Evolutionary conservation across 2,888 invertebrate species (phyloP).

Genomic region (Mythimna ferrago): DNA sequence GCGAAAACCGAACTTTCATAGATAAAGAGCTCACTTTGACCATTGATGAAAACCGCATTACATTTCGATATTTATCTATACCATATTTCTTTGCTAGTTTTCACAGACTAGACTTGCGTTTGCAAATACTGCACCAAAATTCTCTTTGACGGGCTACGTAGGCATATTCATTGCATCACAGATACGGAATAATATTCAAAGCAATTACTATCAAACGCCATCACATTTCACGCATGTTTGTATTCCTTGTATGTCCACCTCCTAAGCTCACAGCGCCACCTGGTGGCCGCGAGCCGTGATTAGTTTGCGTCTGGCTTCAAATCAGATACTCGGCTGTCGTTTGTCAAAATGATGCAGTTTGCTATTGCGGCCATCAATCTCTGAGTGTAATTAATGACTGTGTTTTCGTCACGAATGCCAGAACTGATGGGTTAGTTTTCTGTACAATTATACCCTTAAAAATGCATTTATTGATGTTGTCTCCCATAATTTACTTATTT

Average conservation of each 20-base stretch:
- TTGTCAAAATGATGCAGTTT: slow-evolving; percentile 51
- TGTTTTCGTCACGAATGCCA: slow-evolving; percentile 11
- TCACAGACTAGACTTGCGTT: background rate
- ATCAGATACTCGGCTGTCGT: slow-evolving; percentile 52
- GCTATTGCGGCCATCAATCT: slow-evolving; percentile 22
- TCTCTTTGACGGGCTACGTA: background rate
- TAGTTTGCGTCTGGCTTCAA: slow-evolving; percentile 53
- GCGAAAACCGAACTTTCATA: no score
- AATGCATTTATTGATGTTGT: background rate
- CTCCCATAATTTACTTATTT: no score
- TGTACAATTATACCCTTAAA: background rate
- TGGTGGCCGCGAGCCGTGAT: slow-evolving; percentile 53
- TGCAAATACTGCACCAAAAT: background rate
- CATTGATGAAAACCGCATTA: no score
- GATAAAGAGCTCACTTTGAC: no score
- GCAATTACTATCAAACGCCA: background rate
- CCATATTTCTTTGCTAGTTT: no score
- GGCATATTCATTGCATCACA: background rate
- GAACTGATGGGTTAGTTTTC: background rate
- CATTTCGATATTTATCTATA: background rate
- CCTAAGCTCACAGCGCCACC: slow-evolving; percentile 49
- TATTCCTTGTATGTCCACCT: slow-evolving; percentile 37
- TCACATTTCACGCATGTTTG: slow-evolving; percentile 15
- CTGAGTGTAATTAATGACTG: slow-evolving; percentile 4
- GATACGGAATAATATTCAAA: slow-evolving; percentile 19